Percentiles rank a stretch among this genome's conserved stretches.
Evolutionary conservation across 2,113 vertebrate genomes (phyloP).

Genomic region (Trichomycterus rosablanca): DNA sequence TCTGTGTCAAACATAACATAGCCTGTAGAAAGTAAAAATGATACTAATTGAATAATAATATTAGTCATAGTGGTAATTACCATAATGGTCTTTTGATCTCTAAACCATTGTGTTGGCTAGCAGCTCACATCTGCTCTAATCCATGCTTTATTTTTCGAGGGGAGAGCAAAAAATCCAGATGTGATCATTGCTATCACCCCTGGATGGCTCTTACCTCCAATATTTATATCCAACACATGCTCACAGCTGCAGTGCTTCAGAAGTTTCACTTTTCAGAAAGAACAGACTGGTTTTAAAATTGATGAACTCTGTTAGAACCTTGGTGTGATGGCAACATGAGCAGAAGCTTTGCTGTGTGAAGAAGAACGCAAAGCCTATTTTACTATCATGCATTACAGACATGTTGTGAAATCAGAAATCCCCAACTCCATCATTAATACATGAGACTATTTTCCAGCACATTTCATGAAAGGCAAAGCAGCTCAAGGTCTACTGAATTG

Average conservation of each 20-base stretch:
- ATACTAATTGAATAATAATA: slow-evolving; percentile 45
- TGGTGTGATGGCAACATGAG: slow-evolving; percentile 31
- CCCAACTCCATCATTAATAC: slow-evolving; percentile 42
- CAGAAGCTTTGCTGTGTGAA: slow-evolving; percentile 29
- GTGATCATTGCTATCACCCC: slow-evolving; percentile 52
- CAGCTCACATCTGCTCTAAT: slow-evolving; percentile 46
- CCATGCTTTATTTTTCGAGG: slow-evolving; percentile 37
- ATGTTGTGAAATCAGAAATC: slow-evolving; percentile 35
- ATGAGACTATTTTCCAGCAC: slow-evolving; percentile 35
- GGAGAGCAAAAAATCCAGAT: slow-evolving; percentile 56
- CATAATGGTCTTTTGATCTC: slow-evolving; percentile 41
- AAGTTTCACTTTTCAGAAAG: slow-evolving; percentile 38
- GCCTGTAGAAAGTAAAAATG: slow-evolving; percentile 37
- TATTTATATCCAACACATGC: slow-evolving; percentile 54
- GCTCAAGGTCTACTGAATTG: slow-evolving; percentile 30
- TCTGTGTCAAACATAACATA: slow-evolving; percentile 32
- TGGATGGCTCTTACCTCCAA: slow-evolving; percentile 51
- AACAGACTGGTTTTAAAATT: slow-evolving; percentile 27
- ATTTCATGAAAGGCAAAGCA: slow-evolving; percentile 40
- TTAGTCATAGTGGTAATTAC: slow-evolving; percentile 42
- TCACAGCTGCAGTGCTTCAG: slow-evolving; percentile 43
- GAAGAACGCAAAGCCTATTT: slow-evolving; percentile 40
- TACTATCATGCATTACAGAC: slow-evolving; percentile 39
- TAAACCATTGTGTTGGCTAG: slow-evolving; percentile 32
- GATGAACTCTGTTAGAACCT: slow-evolving; percentile 40